phyloP scores from a whole-genome alignment of 2,113 vertebrate genomes.

The Epinephelus moara region DNA sequence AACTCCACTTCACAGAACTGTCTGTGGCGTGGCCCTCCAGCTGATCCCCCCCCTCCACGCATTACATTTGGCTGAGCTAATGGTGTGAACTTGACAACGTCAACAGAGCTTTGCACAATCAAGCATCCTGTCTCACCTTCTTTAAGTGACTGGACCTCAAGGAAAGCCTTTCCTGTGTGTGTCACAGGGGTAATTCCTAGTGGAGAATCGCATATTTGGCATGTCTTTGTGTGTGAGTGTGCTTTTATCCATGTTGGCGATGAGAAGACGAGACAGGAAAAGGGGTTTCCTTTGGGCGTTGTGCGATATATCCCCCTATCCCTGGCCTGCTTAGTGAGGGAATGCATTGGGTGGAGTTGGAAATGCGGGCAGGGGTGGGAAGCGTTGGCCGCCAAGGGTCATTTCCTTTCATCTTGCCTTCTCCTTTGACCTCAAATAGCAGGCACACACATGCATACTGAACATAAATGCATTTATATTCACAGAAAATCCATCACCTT shows the following conservation, averaged over 20 bases:
- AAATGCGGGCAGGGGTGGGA: conserved; percentile 48
- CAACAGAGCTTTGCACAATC: conserved; percentile 28
- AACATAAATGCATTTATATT: conserved; percentile 15
- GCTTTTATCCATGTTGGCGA: conserved; percentile 24
- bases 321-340: conserved; percentile 20
- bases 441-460: neutral
- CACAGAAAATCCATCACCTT: conserved; percentile 38
- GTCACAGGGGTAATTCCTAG: conserved; percentile 37
- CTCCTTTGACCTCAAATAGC: conserved; percentile 31
- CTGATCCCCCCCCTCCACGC: conserved; percentile 6
- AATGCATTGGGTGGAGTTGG: conserved; percentile 62
- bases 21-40: conserved; percentile 19
- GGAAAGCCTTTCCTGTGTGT: conserved; percentile 61
- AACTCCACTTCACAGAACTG: conserved; percentile 23
- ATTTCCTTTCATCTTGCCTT: conserved; percentile 72
- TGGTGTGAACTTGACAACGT: conserved; percentile 37
- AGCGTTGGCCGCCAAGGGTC: conserved; percentile 49
- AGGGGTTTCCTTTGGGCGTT: conserved; percentile 67
- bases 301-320: conserved; percentile 35
- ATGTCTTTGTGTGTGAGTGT: conserved; percentile 1
- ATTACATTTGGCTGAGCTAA: conserved; percentile 45
- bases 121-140: conserved; percentile 31
- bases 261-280: conserved; percentile 54
- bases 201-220: conserved; percentile 32
- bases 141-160: conserved; percentile 43